Evolutionary conservation across 2,113 vertebrate genomes (phyloP), one percentile per base, ranked within the genome.

Genomic region (Lucifuga dentata): DNA sequence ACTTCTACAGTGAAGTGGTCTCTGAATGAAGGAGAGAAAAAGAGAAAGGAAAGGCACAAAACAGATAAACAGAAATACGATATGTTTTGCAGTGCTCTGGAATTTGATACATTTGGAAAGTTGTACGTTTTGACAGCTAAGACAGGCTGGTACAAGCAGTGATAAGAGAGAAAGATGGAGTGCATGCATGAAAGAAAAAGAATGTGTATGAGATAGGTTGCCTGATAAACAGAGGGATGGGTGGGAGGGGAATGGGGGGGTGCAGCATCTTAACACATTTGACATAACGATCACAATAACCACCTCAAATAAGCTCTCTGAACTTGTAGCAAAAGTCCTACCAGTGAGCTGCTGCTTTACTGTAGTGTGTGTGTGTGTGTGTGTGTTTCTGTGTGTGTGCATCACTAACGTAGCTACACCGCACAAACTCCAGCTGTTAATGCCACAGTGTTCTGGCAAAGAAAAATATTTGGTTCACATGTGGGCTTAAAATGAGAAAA

Each of bases 1-100:
- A 99, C 94, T 84, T 98, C 95, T 19, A 98, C 95, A 81, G 94
- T 77, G 8, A 96, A 97, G 88, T 94, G 93, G 46, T 96, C 95
- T 48, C 98, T 99, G 73, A 10, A 80, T 48, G 10, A 86, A 61
- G 2, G 45, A 21, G 7, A 52, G 61, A 10, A 57, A 17, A 65
- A 68, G 41, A 9, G 46, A 59, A 35, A 0, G 2, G 44, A 33
- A 36, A 56, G 5, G 19, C 1, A 19, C 13, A 2, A 49, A 17
- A 52, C 11, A 2, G 23, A 43, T 35, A 8, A 39, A 64, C 3
- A 51, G 23, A 55, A 21, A 73, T 43, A 17, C 8, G 17, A 68
- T 17, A 64, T 0, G 0, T 6, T 32, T 38, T 59, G 33, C 41
- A 33, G 23, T n/a, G 11, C 11, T n/a, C 9, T 7, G n/a, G 29